phyloP scores from a whole-genome alignment of 1,140 invertebrate species.

The Pseudobourletiella spinata region DNA sequence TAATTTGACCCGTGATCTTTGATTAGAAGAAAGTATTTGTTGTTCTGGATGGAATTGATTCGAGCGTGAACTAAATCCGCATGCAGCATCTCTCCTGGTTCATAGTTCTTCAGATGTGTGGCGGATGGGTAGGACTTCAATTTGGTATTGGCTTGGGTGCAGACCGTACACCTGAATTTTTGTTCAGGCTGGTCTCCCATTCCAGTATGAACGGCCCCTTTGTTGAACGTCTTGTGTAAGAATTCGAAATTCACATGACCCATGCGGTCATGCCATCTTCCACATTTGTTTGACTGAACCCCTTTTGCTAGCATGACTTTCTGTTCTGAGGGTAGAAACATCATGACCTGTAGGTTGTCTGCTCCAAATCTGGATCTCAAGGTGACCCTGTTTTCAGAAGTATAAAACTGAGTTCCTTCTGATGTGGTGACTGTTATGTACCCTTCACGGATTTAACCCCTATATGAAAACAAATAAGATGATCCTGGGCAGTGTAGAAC shows the following conservation, averaged over 20 bases:
- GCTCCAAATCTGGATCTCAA: background rate
- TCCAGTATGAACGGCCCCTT: too few relatives aligned
- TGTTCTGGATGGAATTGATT: too few relatives aligned
- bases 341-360: background rate
- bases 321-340: background rate
- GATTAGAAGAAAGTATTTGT: too few relatives aligned
- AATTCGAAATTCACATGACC: background rate
- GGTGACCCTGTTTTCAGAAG: background rate
- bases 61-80: too few relatives aligned
- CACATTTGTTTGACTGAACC: background rate
- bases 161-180: too few relatives aligned
- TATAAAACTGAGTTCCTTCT: background rate
- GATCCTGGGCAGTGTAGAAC: background rate
- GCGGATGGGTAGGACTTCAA: too few relatives aligned
- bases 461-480: background rate
- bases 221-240: background rate
- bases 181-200: too few relatives aligned
- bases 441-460: background rate
- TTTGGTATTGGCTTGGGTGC: too few relatives aligned
- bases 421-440: background rate
- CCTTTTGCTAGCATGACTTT: background rate
- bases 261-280: slow-evolving; percentile 1
- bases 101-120: too few relatives aligned
- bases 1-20: too few relatives aligned
- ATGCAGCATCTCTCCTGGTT: too few relatives aligned